Evolutionary conservation across 2,888 invertebrate species (phyloP), one percentile per base, ranked within the genome.

Genomic region (Drosophila eohydei): DNA sequence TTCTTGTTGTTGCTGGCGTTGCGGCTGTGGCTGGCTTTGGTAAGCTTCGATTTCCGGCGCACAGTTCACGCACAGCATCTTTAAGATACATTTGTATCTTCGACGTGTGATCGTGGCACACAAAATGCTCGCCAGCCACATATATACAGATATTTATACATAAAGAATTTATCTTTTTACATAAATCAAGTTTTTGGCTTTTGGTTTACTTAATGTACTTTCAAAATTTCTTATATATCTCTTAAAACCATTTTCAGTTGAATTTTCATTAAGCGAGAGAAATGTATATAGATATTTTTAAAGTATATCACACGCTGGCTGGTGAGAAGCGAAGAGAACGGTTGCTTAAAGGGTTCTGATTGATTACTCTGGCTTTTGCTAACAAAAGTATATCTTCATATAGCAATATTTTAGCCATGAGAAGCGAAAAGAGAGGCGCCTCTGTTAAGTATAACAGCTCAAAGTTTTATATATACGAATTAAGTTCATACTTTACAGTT

Each of bases 1-100:
- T 43, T 40, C 14, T 21, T 36, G 30, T 28, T 46, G 48, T n/a
- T 43, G 28, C 16, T 57, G 38, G n/a, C 74, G 56, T n/a, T 59
- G 56, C 26, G 30, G 30, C 64, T 58, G 41, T 40, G 59, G 55
- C 30, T 78, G 78, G 58, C 52, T 58, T 65, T 56, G 62, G 62
- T 78, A 79, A 78, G 80, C 77, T 67, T 79, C 77, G 77, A 80
- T 78, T 74, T 78, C 77, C 77, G 75, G 80, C 66, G 63, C 74
- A 65, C 78, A 50, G 55, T 72, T 58, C 48, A 68, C 40, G 68
- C 78, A 66, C 66, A 65, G 63, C 62, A 69, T 77, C 77, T 77
- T 74, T 57, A 56, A 69, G 69, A 66, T 79, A 69, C 79, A 54
- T 78, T 77, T 79, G 70, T 79, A 77, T 70, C 70, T 66, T 41